These are phyloP conservation scores for Ectobius pallidus DNA, from an alignment of 2,888 invertebrate species.

Conservation along the genomic window DNA sequence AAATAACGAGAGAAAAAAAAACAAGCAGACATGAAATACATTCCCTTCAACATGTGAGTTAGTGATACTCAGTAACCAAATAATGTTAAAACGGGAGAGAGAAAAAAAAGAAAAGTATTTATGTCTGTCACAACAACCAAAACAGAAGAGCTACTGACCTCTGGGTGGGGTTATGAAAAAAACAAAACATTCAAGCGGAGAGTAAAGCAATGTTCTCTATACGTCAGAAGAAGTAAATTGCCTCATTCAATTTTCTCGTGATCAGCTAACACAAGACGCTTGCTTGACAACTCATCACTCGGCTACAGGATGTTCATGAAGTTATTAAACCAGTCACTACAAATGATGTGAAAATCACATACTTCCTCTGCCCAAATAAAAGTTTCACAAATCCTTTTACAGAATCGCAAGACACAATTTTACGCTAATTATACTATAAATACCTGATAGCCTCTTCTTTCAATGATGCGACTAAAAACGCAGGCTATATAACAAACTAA, in stretches of 20 bases:
- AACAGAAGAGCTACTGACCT: too few species aligned
- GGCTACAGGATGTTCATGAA: background rate
- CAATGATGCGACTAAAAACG: too few species aligned
- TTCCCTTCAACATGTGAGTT: background rate
- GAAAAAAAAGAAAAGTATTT: too few species aligned
- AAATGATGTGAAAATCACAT: too few species aligned
- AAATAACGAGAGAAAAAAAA: background rate
- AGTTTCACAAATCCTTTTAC: too few species aligned
- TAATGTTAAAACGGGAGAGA: background rate
- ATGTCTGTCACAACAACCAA: too few species aligned
- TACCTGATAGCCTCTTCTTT: too few species aligned
- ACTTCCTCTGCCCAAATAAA: too few species aligned
- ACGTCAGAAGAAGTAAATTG: background rate
- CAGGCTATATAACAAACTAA: too few species aligned
- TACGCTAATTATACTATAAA: too few species aligned
- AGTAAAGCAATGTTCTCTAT: background rate
- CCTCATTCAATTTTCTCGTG: slow-evolving; percentile 17
- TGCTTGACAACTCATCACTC: background rate
- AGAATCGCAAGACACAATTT: too few species aligned
- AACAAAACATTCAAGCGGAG: background rate
- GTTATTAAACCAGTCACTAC: background rate
- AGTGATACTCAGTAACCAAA: background rate
- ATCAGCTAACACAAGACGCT: background rate
- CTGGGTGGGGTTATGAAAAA: background rate
- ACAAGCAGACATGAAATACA: slow-evolving; percentile 10